These are phyloP conservation scores for Tinea trinotella DNA, from an alignment of 2,888 invertebrate species.

Conservation along the genomic window DNA sequence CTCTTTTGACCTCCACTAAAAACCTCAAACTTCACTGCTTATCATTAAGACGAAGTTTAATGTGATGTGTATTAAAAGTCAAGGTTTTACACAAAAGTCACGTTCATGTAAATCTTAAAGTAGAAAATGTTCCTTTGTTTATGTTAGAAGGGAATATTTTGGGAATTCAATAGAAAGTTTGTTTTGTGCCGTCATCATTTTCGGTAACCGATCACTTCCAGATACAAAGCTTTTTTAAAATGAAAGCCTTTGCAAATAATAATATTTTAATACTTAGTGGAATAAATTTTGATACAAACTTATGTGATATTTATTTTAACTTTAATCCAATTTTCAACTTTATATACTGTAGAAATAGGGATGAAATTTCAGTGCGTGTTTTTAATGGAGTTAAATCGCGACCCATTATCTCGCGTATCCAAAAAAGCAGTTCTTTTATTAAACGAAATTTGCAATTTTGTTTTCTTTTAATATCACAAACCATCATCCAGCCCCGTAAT, in stretches of 20 bases:
- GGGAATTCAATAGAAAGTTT: neutral
- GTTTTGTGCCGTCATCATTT: neutral
- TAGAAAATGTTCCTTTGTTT: too few relatives aligned
- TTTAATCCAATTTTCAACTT: neutral
- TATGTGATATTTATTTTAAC: neutral
- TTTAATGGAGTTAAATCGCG: neutral
- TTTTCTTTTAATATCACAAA: conserved; percentile 14
- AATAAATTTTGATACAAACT: neutral
- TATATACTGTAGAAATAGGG: neutral
- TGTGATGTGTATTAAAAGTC: too few relatives aligned
- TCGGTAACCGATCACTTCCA: neutral
- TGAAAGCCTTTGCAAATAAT: neutral
- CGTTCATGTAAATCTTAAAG: too few relatives aligned
- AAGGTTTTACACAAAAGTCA: too few relatives aligned
- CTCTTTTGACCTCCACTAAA: too few relatives aligned
- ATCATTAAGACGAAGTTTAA: too few relatives aligned
- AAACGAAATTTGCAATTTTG: conserved; percentile 10
- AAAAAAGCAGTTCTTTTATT: conserved; percentile 2
- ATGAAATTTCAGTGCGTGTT: neutral
- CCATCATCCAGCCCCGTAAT: neutral
- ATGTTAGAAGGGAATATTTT: too few relatives aligned
- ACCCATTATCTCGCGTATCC: neutral
- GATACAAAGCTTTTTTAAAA: neutral
- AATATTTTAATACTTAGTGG: neutral
- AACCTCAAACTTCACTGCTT: too few relatives aligned